Base-by-base conservation (phyloP, 1,140 invertebrate genomes). In the Platyura marginata region DNA sequence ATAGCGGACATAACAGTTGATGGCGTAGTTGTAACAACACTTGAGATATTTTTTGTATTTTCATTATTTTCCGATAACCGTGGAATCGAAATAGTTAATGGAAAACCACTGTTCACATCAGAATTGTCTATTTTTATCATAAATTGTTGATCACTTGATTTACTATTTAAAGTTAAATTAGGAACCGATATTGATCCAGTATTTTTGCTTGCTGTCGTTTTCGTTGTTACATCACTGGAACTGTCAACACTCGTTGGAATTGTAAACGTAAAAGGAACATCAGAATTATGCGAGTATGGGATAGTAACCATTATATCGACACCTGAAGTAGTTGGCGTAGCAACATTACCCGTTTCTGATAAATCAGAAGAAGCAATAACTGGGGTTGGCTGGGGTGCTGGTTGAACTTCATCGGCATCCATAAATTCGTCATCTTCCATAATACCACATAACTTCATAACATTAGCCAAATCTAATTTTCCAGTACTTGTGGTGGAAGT, bases 381-480 rank as follows among this genome's bases (percentile, higher is more conserved):
- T 16, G 38, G 20, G n/a, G 21, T 16, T 21, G 20, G 8, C 15
- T 36, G 34, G 2, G 38, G 21, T 23, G 20, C 20, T 3, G 38
- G 38, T 15, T 4, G 20, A 2, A 20, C 20, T 20, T 44, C 54
- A 22, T 61, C 58, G 16, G 54, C 52, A n/a, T 42, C 41, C 40
- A 46, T 42, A 21, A 40, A 46, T 15, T 61, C 59, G 16, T 61
- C 59, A 34, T 61, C 58, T 19, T 61, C 58, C 32, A 59, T 59
- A 20, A 61, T 61, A 22, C 55, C 62, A 44, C 60, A 64, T 13
- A 70, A 50, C 54, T 70, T 70, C 67, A 70, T 70, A 13, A 70
- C 66, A 53, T 70, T 69, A 34, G 67, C 68, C 43, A 70, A 55
- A 53, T 70, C 68, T 34, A 70, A 50, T 53, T 68, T 69, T 3